phyloP scores from a whole-genome alignment of 2,797 vertebrate species.

The Babyrousa celebensis region DNA sequence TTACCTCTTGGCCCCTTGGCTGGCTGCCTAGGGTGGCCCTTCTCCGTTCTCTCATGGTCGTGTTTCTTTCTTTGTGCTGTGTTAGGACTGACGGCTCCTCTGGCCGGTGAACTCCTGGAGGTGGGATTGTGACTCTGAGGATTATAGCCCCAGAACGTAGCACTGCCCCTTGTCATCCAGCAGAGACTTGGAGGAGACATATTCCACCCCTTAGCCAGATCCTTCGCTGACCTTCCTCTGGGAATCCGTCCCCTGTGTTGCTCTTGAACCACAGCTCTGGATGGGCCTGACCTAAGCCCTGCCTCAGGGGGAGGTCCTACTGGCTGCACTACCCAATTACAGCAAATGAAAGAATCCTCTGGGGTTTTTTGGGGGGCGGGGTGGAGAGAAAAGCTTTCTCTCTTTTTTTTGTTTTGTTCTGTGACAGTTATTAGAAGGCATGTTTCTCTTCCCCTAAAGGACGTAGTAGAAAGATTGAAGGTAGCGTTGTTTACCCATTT shows the following conservation, averaged over 20 bases:
- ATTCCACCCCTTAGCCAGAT: not conserved
- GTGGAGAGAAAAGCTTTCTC: constrained; percentile 25
- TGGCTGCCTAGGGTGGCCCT: not conserved
- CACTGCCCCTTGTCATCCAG: not conserved
- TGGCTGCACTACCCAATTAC: not conserved
- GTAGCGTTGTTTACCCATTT: constrained; percentile 32
- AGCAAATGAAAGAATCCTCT: not conserved
- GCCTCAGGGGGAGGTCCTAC: not conserved
- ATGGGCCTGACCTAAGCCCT: not conserved
- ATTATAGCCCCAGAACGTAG: not conserved
- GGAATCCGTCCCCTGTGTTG: not conserved
- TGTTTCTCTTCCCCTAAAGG: not conserved
- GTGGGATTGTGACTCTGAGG: not conserved
- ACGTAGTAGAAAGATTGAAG: not conserved
- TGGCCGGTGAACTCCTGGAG: not conserved
- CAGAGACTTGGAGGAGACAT: not conserved
- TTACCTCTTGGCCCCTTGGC: not conserved
- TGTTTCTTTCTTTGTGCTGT: not conserved
- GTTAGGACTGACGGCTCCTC: not conserved
- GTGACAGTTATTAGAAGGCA: constrained; percentile 10
- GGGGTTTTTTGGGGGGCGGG: not conserved
- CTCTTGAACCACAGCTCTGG: not conserved
- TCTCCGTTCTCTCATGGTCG: not conserved
- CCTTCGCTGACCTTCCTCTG: not conserved
- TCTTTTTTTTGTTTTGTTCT: not conserved